Conservation (phyloP, 2,113 vertebrate genomes). For the Grammatotria lemairii region DNA sequence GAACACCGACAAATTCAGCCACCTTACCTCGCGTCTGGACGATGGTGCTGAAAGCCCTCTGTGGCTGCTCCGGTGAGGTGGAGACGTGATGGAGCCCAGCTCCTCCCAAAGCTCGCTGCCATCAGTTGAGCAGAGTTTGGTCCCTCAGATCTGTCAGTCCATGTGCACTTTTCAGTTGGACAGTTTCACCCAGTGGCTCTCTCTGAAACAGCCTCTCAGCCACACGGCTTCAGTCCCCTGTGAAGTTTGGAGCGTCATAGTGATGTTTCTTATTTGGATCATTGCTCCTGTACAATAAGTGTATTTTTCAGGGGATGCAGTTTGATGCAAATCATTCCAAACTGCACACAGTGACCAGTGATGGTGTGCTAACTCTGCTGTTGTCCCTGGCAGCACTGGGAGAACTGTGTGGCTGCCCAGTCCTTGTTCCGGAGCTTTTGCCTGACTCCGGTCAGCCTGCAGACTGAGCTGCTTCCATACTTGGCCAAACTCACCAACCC, state of each 20-base stretch:
- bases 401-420: slow-evolving; percentile 85
- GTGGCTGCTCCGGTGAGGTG: not conserved
- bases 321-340: not conserved
- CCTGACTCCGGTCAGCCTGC: slow-evolving; percentile 79
- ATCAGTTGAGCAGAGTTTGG: not conserved
- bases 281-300: not conserved
- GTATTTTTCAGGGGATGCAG: not conserved
- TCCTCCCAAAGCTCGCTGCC: not conserved
- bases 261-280: not conserved
- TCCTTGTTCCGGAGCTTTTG: slow-evolving; percentile 87
- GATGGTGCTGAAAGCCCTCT: not conserved
- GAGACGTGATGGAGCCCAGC: not conserved
- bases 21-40: not conserved
- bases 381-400: slow-evolving; percentile 73
- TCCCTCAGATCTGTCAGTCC: not conserved
- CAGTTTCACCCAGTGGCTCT: not conserved
- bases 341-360: not conserved
- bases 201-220: not conserved
- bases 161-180: not conserved
- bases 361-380: not conserved
- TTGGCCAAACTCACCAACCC: slow-evolving; percentile 84
- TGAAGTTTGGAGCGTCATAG: not conserved
- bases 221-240: not conserved
- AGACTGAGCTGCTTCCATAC: slow-evolving; percentile 87
- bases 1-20: not conserved